Conservation (phyloP, 2,888 invertebrate genomes). For the Hirtodrosophila alboralis region DNA sequence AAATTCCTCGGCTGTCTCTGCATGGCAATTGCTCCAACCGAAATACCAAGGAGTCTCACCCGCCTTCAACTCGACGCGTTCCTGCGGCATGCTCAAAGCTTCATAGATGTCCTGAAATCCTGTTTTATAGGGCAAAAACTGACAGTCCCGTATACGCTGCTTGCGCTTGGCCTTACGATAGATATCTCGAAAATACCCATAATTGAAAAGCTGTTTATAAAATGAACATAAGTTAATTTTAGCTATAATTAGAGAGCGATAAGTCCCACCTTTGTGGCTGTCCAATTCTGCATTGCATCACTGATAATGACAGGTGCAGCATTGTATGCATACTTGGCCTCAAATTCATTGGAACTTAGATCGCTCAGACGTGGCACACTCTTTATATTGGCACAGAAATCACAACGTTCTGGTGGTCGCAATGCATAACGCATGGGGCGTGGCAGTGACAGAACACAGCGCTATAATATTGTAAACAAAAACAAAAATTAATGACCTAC, state of each 20-base stretch:
- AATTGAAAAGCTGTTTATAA: slow-evolving; percentile 88
- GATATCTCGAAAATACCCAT: slow-evolving; percentile 91
- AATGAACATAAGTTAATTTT: not conserved
- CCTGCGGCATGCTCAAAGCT: slow-evolving; percentile 91
- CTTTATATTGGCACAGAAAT: slow-evolving; percentile 89
- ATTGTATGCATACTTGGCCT: slow-evolving; percentile 89
- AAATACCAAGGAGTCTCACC: slow-evolving; percentile 87
- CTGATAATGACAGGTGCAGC: slow-evolving; percentile 93
- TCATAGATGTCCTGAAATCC: slow-evolving; percentile 91
- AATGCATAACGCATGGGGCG: slow-evolving; percentile 84
- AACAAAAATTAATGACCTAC: not conserved
- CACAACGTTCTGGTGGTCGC: slow-evolving; percentile 92
- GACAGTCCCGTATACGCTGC: slow-evolving; percentile 88
- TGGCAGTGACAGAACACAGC: slow-evolving; percentile 73
- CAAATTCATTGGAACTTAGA: slow-evolving; percentile 89
- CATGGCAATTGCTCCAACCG: slow-evolving; percentile 97
- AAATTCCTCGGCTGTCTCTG: slow-evolving; percentile 90
- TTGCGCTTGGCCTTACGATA: slow-evolving; percentile 87
- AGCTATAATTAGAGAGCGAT: no score
- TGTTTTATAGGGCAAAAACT: slow-evolving; percentile 97
- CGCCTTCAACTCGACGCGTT: slow-evolving; percentile 86
- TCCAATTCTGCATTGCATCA: slow-evolving; percentile 93
- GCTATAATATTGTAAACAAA: slow-evolving; percentile 27
- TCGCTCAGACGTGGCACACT: slow-evolving; percentile 88
- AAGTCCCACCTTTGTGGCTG: slow-evolving; percentile 86